These are phyloP conservation scores for Heterodera carotae DNA, from an alignment of 1,140 invertebrate genomes.

Conservation along the genomic window DNA sequence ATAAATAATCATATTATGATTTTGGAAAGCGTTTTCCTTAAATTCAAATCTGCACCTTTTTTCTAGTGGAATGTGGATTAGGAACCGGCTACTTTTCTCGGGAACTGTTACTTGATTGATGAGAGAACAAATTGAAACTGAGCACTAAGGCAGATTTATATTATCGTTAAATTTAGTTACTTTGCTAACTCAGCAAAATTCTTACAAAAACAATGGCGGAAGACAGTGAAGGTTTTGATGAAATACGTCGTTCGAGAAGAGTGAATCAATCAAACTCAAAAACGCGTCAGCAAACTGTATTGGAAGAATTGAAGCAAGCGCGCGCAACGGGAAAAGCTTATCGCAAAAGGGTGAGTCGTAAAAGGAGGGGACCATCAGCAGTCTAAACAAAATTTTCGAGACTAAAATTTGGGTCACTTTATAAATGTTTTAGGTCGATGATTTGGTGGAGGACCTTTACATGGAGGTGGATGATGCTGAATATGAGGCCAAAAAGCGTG, in stretches of 20 bases:
- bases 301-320: slow-evolving; percentile 33
- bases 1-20: too few relatives aligned
- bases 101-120: too few relatives aligned
- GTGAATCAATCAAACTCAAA: slow-evolving; percentile 19
- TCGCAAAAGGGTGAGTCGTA: slow-evolving; percentile 17
- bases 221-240: background rate
- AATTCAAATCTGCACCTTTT: too few relatives aligned
- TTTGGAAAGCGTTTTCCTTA: too few relatives aligned
- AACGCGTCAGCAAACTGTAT: slow-evolving; percentile 28
- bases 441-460: slow-evolving; percentile 45
- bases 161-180: too few relatives aligned
- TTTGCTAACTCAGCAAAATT: too few relatives aligned
- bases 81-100: too few relatives aligned
- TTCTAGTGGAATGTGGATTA: too few relatives aligned
- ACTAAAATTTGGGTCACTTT: slow-evolving; percentile 14
- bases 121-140: too few relatives aligned
- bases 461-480: slow-evolving; percentile 48
- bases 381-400: background rate
- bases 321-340: slow-evolving; percentile 14
- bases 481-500: slow-evolving; percentile 37
- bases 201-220: background rate
- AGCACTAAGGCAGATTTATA: too few relatives aligned
- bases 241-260: slow-evolving; percentile 23
- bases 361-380: too few relatives aligned
- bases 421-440: slow-evolving; percentile 38